These are phyloP conservation scores for Eupithecia centaureata DNA, from an alignment of 2,888 invertebrate species.

Conservation along the genomic window DNA sequence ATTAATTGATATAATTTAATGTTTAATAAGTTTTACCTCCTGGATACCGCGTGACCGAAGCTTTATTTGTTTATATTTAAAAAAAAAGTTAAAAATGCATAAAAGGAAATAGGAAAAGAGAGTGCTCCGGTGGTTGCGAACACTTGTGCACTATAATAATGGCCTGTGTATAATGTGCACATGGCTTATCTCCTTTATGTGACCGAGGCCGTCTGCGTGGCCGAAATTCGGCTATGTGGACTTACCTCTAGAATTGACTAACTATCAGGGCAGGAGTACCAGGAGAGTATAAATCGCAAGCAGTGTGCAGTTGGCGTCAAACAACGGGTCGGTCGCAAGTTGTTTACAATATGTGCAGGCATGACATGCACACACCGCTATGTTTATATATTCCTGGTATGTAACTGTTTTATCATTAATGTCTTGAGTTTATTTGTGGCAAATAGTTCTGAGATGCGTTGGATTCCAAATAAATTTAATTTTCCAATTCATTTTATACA, in stretches of 20 bases:
- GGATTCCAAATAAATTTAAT: background rate
- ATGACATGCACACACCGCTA: conserved; percentile 52
- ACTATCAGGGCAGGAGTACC: conserved; percentile 22
- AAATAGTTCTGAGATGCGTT: background rate
- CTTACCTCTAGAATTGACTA: background rate
- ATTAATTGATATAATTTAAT: too few relatives aligned
- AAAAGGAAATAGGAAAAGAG: too few relatives aligned
- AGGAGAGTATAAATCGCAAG: conserved; percentile 40
- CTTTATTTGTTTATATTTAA: too few relatives aligned
- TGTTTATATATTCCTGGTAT: conserved; percentile 34
- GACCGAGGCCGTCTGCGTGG: background rate
- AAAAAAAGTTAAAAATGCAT: too few relatives aligned
- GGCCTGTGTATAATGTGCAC: too few relatives aligned
- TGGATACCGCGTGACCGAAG: too few relatives aligned
- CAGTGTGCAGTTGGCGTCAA: conserved; percentile 44
- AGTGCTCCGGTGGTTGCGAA: too few relatives aligned
- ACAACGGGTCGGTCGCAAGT: conserved; percentile 52
- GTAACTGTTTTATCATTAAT: conserved; percentile 6
- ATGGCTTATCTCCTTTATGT: too few relatives aligned
- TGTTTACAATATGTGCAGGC: conserved; percentile 62
- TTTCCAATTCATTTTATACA: background rate
- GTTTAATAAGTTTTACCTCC: too few relatives aligned
- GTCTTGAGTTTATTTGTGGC: background rate
- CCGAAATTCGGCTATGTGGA: background rate
- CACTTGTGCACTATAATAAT: too few relatives aligned